Evolutionary conservation across 2,113 vertebrate species (phyloP), one percentile per base, ranked within the genome.

Genomic region (Cervus canadensis): DNA sequence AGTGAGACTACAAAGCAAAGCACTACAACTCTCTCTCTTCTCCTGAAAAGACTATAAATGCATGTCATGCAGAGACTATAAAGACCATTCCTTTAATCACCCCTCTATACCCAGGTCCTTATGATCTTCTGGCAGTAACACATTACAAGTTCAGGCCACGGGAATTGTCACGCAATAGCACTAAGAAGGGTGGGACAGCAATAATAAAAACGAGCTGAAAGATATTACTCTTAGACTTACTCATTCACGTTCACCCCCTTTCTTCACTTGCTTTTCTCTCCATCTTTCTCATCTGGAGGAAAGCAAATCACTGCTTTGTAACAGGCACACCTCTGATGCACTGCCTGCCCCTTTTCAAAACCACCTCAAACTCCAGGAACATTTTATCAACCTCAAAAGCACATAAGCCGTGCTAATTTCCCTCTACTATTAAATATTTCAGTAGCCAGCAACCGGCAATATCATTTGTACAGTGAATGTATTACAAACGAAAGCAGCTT

Each of bases 201-300:
- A 97, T 93, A 25, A 95, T 74, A 45, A 92, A 98, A 98, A 86
- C 56, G 45, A 94, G 92, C 48, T 96, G 67, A 98, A 96, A 98
- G 83, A 96, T 12, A 74, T 81, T 91, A 1, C 0, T 83, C 87
- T 97, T 95, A 95, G 67, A 95, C 86, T 92, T 90, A 82, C 45
- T 30, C 33, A 76, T 67, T 93, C 98, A 88, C 33, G 54, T 93
- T 64, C n/a, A 93, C 1, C 6, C 28, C 59, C 28, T 79, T 97
- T 96, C 81, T 96, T 40, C 43, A 92, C 79, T 90, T 93, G 87
- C 59, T 33, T 82, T 91, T 95, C 71, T 59, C 97, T 95, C 92
- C 95, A 93, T 26, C 89, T 96, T 97, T 98, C 85, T 95, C 95
- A 84, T 87, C 79, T 93, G 16, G 45, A 97, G 86, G 28, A 96